Percentiles rank a stretch among this genome's conserved stretches.
Conservation (phyloP, 2,797 vertebrate genomes). For the Gadopsis bispinosus region DNA sequence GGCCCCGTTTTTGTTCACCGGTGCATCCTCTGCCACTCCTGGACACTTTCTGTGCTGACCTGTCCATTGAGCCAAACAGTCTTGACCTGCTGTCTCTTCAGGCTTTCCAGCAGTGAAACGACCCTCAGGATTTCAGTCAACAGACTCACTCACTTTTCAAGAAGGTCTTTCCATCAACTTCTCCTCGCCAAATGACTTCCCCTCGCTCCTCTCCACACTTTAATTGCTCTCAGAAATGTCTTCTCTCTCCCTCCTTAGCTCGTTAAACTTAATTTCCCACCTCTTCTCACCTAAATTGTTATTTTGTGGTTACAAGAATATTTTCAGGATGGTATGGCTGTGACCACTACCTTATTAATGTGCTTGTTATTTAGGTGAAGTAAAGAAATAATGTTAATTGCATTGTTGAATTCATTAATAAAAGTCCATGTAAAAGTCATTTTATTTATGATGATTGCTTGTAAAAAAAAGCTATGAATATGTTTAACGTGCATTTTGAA, state of each 20-base stretch:
- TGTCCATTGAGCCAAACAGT: conserved; percentile 49
- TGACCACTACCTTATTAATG: conserved; percentile 12
- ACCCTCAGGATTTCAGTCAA: conserved; percentile 50
- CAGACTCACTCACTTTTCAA: conserved; percentile 54
- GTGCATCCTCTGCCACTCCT: conserved; percentile 32
- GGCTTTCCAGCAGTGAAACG: conserved; percentile 44
- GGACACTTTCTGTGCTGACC: conserved; percentile 44
- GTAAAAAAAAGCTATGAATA: conserved; percentile 1
- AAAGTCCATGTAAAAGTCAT: neutral
- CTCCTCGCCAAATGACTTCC: conserved; percentile 30
- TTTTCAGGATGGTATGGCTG: neutral
- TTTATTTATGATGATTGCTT: neutral
- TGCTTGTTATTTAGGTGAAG: conserved; percentile 6
- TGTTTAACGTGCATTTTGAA: neutral
- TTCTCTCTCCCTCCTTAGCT: conserved; percentile 23
- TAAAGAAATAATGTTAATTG: conserved; percentile 10
- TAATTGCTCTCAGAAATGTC: conserved; percentile 56
- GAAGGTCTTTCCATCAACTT: conserved; percentile 47
- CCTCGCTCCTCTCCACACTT: conserved; percentile 23
- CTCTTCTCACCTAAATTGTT: conserved; percentile 16
- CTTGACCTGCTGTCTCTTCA: conserved; percentile 36
- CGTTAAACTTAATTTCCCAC: conserved; percentile 37
- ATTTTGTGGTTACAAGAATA: conserved; percentile 26
- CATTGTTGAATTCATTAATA: conserved; percentile 6
- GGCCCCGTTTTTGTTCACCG: neutral